phyloP scores from a whole-genome alignment of 2,113 vertebrate species.

The Orcinus orca region DNA sequence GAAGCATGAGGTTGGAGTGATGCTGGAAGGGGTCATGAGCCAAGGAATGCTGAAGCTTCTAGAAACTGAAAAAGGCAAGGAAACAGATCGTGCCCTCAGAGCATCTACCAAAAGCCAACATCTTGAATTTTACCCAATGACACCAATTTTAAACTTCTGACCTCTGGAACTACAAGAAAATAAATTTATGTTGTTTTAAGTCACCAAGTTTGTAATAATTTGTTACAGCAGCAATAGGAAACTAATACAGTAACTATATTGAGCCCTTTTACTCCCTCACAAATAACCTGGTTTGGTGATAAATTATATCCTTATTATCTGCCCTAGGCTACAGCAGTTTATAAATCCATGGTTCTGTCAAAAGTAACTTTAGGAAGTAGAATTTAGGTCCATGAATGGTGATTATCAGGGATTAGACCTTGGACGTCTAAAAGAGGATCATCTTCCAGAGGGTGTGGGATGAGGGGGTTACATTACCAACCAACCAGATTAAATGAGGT shows the following conservation, averaged over 20 bases:
- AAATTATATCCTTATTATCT: neutral
- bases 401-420: neutral
- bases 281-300: neutral
- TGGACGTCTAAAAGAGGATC: neutral
- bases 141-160: neutral
- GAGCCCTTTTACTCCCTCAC: neutral
- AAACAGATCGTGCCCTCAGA: neutral
- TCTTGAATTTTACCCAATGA: neutral
- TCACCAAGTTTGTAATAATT: neutral
- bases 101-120: neutral
- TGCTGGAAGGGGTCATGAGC: neutral
- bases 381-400: neutral
- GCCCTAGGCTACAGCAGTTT: neutral
- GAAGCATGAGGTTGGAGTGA: neutral
- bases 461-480: neutral
- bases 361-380: slow-evolving; percentile 28
- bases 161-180: neutral
- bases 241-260: neutral
- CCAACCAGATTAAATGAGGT: neutral
- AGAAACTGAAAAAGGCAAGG: neutral
- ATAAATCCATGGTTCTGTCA: neutral
- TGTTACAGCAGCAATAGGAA: neutral
- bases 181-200: neutral
- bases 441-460: neutral
- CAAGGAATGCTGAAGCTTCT: neutral